phyloP scores from a whole-genome alignment of 2,797 vertebrate species.

The Agapornis canus region DNA sequence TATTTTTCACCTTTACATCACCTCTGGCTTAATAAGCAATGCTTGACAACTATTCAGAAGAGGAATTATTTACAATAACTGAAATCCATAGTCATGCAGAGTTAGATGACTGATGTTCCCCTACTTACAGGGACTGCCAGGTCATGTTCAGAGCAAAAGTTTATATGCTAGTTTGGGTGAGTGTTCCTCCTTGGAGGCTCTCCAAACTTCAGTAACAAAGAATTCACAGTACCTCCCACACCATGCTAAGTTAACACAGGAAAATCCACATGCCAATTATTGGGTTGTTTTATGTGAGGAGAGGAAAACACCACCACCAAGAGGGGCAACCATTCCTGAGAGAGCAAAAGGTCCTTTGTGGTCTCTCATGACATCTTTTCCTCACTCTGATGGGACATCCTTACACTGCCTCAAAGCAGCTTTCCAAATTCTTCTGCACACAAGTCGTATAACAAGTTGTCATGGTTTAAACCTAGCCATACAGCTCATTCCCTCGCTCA shows the following conservation, averaged over 20 bases:
- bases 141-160: not conserved
- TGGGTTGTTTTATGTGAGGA: not conserved
- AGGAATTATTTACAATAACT: not conserved
- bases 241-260: not conserved
- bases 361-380: not conserved
- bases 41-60: rapidly evolving
- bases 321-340: rapidly evolving
- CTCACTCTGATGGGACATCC: not conserved
- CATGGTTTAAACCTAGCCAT: no score
- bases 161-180: not conserved
- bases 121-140: not conserved
- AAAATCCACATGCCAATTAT: not conserved
- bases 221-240: not conserved
- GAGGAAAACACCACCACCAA: not conserved
- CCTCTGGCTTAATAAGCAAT: not conserved
- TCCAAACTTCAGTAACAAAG: not conserved
- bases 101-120: not conserved
- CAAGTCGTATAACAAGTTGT: not conserved
- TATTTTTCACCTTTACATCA: not conserved
- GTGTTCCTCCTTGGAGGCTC: not conserved
- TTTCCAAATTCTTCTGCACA: not conserved
- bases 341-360: not conserved
- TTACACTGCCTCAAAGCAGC: not conserved
- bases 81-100: not conserved
- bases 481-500: no score